Base-by-base conservation (phyloP, 1,140 invertebrate genomes). In the Atta cephalotes region DNA sequence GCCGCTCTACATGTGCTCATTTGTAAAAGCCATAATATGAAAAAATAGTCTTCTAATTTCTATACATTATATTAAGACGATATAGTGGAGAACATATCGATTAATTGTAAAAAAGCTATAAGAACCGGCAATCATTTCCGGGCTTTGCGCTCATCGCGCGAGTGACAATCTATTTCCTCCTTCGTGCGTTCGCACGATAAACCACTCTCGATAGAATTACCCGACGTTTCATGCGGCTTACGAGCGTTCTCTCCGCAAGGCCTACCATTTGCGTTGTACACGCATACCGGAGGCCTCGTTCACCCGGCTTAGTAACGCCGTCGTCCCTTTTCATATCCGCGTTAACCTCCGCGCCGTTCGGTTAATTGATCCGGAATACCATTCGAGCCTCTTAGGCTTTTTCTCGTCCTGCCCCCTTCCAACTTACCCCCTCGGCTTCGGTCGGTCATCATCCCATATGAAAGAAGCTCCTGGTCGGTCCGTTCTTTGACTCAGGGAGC, bases 301-400 rank as follows among this genome's bases (percentile, higher is more conserved):
- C 84, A 80, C 72, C 62, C 62, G 78, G 87, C 82, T 90, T 77
- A 81, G 86, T 79, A 88, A 88, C 87, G 84, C 78, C 90, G 87
- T 91, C 89, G 89, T 90, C 90, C 90, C 87, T 91, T 91, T 91
- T 91, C 90, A 91, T 91, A 91, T 90, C 85, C 90, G 89, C 90
- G 89, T 90, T 91, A 91, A 91, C 90, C 90, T 91, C 89, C 53
- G 79, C 89, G 87, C 80, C 89, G 90, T 89, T 91, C 90, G 85
- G 87, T 91, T 91, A 91, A 91, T 91, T 90, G 90, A 91, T 91
- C 90, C 89, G 90, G 90, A 91, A 91, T 91, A 91, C 90, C 90
- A 87, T 63, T 85, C 78, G 89, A 88, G 89, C 82, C 74, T 91
- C 87, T 87, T 79, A 74, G 62, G 79, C 85, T 76, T 68, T 74